These are phyloP conservation scores for Clavelina lepadiformis DNA, from an alignment of 23 tunicate species.

Conservation along the genomic window DNA sequence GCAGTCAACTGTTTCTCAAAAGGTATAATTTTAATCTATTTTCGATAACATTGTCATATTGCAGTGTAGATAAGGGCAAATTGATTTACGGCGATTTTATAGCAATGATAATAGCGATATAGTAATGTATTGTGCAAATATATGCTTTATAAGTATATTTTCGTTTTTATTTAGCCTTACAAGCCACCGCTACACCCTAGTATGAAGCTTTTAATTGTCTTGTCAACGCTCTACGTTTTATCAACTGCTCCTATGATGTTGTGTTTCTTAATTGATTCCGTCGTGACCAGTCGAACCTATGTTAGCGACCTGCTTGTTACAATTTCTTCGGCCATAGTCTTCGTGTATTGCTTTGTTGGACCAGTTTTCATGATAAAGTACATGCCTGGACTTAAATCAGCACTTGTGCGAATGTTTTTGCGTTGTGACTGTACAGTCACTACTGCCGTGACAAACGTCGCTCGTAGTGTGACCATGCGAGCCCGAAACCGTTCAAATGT, in stretches of 20 bases:
- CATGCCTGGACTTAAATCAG: conserved; percentile 50
- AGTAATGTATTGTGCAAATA: no score
- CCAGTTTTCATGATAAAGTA: conserved; percentile 41
- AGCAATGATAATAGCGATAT: no score
- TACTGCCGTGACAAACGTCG: conserved; percentile 2
- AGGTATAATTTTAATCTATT: no score
- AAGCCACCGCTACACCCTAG: conserved; percentile 24
- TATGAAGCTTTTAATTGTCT: conserved; percentile 23
- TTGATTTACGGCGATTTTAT: no score
- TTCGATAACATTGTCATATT: no score
- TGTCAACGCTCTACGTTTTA: conserved; percentile 22
- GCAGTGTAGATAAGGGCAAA: no score
- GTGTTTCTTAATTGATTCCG: conserved; percentile 19
- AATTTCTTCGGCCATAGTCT: conserved; percentile 7
- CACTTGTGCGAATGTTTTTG: conserved; percentile 20
- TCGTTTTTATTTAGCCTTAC: neutral
- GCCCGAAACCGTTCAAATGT: no score
- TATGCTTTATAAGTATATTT: no score
- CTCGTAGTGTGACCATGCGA: conserved; percentile 2
- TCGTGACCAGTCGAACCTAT: neutral
- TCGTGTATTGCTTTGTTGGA: conserved; percentile 27
- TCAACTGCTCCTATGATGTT: conserved; percentile 44
- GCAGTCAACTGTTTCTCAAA: no score
- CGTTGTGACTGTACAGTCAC: conserved; percentile 24
- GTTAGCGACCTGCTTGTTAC: conserved; percentile 24